phyloP scores from a whole-genome alignment of 2,113 vertebrate species.

The Epinephelus lanceolatus region DNA sequence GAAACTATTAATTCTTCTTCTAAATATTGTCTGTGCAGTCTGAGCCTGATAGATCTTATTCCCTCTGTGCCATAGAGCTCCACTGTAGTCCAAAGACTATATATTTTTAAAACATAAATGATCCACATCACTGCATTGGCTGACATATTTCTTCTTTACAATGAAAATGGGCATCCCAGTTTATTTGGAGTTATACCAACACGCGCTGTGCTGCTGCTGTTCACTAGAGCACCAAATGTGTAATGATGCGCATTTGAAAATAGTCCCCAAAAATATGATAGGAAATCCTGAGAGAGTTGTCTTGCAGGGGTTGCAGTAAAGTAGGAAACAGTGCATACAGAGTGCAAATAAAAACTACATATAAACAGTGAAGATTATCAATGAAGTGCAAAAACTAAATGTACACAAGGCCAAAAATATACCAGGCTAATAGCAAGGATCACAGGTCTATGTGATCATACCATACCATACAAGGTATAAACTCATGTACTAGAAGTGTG shows the following conservation, averaged over 20 bases:
- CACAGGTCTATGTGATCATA: background rate
- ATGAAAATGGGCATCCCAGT: background rate
- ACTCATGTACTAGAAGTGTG: too few relatives aligned
- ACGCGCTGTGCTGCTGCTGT: background rate
- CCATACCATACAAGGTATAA: too few relatives aligned
- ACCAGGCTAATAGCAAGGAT: background rate
- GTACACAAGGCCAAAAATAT: background rate
- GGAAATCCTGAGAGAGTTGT: too few relatives aligned
- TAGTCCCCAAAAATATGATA: background rate
- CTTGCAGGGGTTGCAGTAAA: too few relatives aligned
- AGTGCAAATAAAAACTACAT: too few relatives aligned
- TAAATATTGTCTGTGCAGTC: too few relatives aligned
- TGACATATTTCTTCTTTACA: background rate
- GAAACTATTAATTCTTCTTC: too few relatives aligned
- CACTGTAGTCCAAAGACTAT: background rate
- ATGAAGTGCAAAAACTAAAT: too few relatives aligned
- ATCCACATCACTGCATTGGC: background rate
- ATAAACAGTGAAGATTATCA: too few relatives aligned
- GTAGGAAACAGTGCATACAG: too few relatives aligned
- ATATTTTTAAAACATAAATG: too few relatives aligned
- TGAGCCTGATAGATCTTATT: background rate
- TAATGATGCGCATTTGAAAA: background rate
- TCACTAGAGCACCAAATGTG: background rate
- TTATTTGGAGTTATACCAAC: background rate
- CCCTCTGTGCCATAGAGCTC: background rate